Conservation (phyloP, 2,113 vertebrate species). For the Semnornis frantzii region DNA sequence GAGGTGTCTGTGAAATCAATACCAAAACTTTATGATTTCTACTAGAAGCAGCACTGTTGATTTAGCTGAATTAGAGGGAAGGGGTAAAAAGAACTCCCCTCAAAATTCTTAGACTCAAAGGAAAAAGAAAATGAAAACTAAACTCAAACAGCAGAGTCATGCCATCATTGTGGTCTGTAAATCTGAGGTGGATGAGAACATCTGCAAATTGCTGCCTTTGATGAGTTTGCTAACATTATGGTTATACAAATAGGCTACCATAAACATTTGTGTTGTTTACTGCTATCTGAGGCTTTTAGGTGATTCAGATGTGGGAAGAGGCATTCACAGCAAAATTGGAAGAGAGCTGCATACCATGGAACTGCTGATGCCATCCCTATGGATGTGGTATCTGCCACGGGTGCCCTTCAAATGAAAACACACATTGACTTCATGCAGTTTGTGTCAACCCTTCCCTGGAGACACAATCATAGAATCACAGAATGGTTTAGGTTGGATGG, state of each 20-base stretch:
- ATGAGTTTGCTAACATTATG: slow-evolving; percentile 23
- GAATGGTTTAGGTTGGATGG: too few relatives aligned
- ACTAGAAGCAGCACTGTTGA: slow-evolving; percentile 66
- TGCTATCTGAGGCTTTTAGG: background rate
- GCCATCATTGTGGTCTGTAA: background rate
- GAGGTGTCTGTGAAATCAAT: slow-evolving; percentile 76
- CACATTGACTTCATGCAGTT: too few relatives aligned
- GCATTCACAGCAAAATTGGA: background rate
- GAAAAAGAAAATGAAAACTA: background rate
- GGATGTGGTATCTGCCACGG: too few relatives aligned
- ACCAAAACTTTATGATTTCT: slow-evolving; percentile 75
- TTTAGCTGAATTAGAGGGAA: slow-evolving; percentile 52
- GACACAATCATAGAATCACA: too few relatives aligned
- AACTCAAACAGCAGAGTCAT: background rate
- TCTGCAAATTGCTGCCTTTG: slow-evolving; percentile 34
- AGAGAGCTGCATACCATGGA: background rate
- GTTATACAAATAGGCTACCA: background rate
- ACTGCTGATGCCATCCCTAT: too few relatives aligned
- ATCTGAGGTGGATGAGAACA: slow-evolving; percentile 4
- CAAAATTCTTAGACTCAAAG: background rate
- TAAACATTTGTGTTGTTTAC: background rate
- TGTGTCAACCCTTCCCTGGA: too few relatives aligned
- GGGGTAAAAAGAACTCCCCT: background rate
- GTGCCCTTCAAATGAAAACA: too few relatives aligned
- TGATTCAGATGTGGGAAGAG: background rate